Evolutionary conservation across 2,888 invertebrate species (phyloP), one percentile per base, ranked within the genome.

Genomic region (Theretra japonica): DNA sequence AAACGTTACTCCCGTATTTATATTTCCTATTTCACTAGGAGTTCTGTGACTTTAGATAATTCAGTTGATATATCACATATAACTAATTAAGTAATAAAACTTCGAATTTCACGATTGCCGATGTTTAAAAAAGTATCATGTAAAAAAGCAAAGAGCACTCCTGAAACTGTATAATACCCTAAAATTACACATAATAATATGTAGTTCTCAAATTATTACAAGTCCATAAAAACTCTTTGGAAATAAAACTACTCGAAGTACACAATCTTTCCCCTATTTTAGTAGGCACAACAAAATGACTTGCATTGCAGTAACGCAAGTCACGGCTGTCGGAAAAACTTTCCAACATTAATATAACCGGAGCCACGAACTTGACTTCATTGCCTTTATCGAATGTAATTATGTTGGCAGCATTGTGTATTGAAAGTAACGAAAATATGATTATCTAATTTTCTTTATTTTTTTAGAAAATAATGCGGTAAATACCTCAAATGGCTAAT

Each of bases 311-410:
- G 80, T 88, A 86, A 75, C 81, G 87, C 89, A 86, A 89, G 89
- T 89, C 90, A 88, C 82, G 68, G 73, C 77, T 82, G 83, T 80
- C 84, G 86, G 86, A 86, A 88, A 82, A 88, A 83, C 82, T 82
- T 83, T 81, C 80, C 79, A 87, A 86, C 88, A 91, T 91, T 91
- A 91, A 90, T 91, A 89, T 82, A 87, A 89, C 90, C 88, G 88
- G 87, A 86, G 83, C 76, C 73, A 79, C 79, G 69, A 76, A 53
- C 60, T 79, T 77, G 80, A 82, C 73, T 82, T 86, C 85, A 86
- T 82, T 82, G 79, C 77, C 80, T 81, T 79, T 75, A 76, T 72
- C 75, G 74, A 76, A 80, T 79, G 81, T 85, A 84, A 85, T 84
- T 83, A 79, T 81, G 80, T 83, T 79, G 41, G 23, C 5, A n/a